Conservation (phyloP, 2,888 invertebrate genomes). For the Zhuqinia jingwanae region DNA sequence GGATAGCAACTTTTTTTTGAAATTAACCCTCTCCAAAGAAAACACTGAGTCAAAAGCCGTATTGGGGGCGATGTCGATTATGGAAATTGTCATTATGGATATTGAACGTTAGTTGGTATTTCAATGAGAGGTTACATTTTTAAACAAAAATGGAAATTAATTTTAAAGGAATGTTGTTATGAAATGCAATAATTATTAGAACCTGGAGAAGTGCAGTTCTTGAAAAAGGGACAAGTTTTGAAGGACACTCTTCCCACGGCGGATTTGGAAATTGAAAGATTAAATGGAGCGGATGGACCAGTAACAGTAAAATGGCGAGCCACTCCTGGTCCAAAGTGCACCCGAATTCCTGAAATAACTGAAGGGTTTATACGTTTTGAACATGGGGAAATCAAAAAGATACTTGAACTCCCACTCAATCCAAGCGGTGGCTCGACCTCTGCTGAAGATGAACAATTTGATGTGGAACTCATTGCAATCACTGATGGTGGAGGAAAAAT, state of each 20-base stretch:
- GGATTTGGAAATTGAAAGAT: conserved; percentile 81
- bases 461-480: conserved; percentile 82
- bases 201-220: conserved; percentile 83
- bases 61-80: conserved; percentile 83
- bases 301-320: conserved; percentile 83
- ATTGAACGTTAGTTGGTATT: conserved; percentile 83
- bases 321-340: conserved; percentile 82
- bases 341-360: not conserved
- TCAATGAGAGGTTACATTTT: not conserved
- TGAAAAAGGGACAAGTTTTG: conserved; percentile 83
- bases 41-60: conserved; percentile 79
- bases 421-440: not conserved
- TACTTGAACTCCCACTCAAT: conserved; percentile 23
- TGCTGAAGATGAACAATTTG: conserved; percentile 83
- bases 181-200: conserved; percentile 81
- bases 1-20: conserved; percentile 84
- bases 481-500: conserved; percentile 82
- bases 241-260: conserved; percentile 83
- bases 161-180: no score
- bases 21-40: conserved; percentile 80
- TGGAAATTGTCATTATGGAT: conserved; percentile 84
- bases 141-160: not conserved
- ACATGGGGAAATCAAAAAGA: conserved; percentile 81
- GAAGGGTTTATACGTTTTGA: conserved; percentile 82
- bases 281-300: conserved; percentile 83